Conservation (phyloP, 2,113 vertebrate species). For the Balaenoptera acutorostrata region DNA sequence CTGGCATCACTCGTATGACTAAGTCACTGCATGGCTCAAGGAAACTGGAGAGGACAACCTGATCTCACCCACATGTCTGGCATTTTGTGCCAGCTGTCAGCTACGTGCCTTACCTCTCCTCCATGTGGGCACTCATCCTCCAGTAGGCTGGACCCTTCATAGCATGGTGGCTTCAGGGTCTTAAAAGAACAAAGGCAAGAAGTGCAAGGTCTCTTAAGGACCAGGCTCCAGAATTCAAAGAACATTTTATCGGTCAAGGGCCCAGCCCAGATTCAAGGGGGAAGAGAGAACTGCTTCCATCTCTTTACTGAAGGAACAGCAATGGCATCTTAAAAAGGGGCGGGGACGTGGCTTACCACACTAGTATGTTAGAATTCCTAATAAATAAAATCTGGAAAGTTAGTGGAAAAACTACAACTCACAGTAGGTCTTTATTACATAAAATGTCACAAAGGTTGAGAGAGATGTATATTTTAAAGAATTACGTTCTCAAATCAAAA, state of each 20-base stretch:
- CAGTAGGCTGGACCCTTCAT: not conserved
- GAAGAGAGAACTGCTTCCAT: not conserved
- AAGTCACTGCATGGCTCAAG: not conserved
- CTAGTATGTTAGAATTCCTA: not conserved
- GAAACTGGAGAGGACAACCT: not conserved
- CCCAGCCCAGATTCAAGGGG: not conserved
- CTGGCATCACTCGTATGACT: not conserved
- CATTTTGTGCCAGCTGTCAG: not conserved
- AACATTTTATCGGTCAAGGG: not conserved
- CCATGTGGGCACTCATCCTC: fast-evolving
- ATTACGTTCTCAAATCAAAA: not conserved
- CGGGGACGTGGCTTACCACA: not conserved
- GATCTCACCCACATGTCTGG: not conserved
- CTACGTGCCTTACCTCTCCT: too few species aligned
- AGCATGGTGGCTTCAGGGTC: fast-evolving
- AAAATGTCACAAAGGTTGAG: not conserved
- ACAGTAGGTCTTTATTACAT: not conserved
- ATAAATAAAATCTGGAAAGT: not conserved
- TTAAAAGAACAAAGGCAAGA: not conserved
- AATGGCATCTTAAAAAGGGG: not conserved
- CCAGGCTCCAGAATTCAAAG: not conserved
- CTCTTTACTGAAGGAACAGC: not conserved
- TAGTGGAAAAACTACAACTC: not conserved
- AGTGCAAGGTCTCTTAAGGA: not conserved
- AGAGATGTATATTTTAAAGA: not conserved